Base-by-base conservation (phyloP, 2,888 invertebrate species). In the Stegophylla sp. region DNA sequence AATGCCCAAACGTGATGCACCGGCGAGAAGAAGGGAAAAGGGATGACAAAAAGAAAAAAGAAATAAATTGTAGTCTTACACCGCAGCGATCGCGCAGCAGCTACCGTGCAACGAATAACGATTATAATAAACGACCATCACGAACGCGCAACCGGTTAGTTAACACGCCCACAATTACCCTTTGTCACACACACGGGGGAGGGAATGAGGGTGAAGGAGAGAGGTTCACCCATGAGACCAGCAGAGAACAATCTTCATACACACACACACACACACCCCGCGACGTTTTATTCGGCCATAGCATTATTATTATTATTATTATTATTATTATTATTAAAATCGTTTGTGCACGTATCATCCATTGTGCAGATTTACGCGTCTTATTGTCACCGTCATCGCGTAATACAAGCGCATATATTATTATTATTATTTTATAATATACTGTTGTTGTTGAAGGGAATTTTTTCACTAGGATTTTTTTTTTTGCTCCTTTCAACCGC, bases 91-190 rank as follows among this genome's bases (percentile, higher is more conserved):
- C 10, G 48, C n/a, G 51, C 17, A 12, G n/a, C 28, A 43, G 72
- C 72, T 72, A 1, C 72, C 26, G 59, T 72, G 59, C n/a, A 56
- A 15, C 72, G 26, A 74, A 74, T 48, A 61, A 74, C 61, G 45
- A 74, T 63, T 15, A 48, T 67, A 17, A 26, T 67, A 13, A 48
- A 34, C 34, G 73, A 56, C 56, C 76, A n/a, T n/a, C n/a, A n/a
- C n/a, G n/a, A n/a, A n/a, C n/a, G n/a, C n/a, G n/a, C n/a, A n/a
- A n/a, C n/a, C n/a, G 67, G 56, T n/a, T n/a, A n/a, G n/a, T 77
- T 67, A 77, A 77, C n/a, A n/a, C 76, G 67, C 76, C 76, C 76
- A 75, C 75, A 7, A 23, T n/a, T n/a, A n/a, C n/a, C 51, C 45
- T 28, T 61, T 74, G 59, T 61, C 53, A n/a, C n/a, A n/a, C n/a